These are phyloP conservation scores for Tromatobia lineatoria DNA, from an alignment of 2,888 invertebrate genomes.

Conservation along the genomic window DNA sequence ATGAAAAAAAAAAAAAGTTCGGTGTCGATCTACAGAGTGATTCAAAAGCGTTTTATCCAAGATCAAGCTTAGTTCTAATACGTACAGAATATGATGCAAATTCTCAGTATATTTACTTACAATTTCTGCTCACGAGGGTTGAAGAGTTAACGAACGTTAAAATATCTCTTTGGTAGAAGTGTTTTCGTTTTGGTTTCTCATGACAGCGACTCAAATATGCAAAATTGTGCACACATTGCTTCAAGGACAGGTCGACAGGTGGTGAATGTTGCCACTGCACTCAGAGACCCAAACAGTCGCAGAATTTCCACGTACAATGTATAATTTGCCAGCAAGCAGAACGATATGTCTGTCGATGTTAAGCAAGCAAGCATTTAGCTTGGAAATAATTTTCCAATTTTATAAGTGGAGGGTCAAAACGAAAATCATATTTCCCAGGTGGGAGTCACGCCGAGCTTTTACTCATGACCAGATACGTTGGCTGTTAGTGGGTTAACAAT, in stretches of 20 bases:
- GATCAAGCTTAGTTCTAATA: too few species aligned
- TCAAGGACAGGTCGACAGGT: conserved; percentile 50
- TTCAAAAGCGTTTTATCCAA: too few species aligned
- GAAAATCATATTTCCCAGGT: conserved; percentile 46
- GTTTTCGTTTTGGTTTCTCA: conserved; percentile 1
- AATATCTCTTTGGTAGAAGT: not conserved
- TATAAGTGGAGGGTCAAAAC: conserved; percentile 22
- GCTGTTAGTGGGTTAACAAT: conserved; percentile 33
- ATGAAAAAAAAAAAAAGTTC: too few species aligned
- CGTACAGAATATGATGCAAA: too few species aligned
- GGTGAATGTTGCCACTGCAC: conserved; percentile 18
- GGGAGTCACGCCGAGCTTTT: not conserved
- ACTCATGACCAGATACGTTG: not conserved
- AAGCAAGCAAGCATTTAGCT: conserved; percentile 3
- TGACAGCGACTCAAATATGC: conserved; percentile 15
- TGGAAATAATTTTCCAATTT: conserved; percentile 41
- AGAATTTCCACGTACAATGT: conserved; percentile 16
- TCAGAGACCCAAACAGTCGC: conserved; percentile 18
- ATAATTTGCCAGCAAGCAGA: conserved; percentile 19
- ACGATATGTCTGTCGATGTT: conserved; percentile 19
- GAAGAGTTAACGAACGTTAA: conserved; percentile 31
- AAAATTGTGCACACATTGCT: conserved; percentile 5
- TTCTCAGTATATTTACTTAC: too few species aligned
- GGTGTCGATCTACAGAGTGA: too few species aligned
- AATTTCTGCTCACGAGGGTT: conserved; percentile 46